These are phyloP conservation scores for Bungarus multicinctus DNA, from an alignment of 2,113 vertebrate species.

Conservation along the genomic window DNA sequence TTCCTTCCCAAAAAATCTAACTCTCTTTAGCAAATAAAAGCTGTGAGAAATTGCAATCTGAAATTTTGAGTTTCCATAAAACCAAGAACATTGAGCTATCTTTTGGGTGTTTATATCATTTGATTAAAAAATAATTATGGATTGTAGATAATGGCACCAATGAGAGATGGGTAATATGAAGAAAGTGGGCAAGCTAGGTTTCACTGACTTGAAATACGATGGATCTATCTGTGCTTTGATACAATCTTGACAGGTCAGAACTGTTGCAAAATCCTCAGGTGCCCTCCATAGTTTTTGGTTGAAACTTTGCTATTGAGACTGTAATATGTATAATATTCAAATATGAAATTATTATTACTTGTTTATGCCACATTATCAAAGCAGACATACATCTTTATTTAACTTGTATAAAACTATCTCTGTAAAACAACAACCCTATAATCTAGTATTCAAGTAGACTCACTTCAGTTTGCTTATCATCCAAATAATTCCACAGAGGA, in stretches of 20 bases:
- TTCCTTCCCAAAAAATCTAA: neutral
- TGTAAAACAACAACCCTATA: neutral
- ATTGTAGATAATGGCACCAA: neutral
- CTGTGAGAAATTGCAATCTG: constrained; percentile 10
- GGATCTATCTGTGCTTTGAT: neutral
- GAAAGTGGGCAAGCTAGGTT: neutral
- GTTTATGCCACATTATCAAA: neutral
- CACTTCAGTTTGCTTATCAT: neutral
- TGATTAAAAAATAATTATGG: neutral
- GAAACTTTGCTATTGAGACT: neutral
- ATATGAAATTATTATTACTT: neutral
- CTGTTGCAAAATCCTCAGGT: neutral
- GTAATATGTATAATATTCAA: neutral
- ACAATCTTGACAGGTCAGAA: neutral
- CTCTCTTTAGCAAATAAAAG: neutral
- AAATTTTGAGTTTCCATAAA: constrained; percentile 14
- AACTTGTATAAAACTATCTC: neutral
- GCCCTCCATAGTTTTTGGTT: no score
- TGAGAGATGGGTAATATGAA: neutral
- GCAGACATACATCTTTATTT: neutral
- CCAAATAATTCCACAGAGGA: no score
- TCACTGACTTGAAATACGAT: neutral
- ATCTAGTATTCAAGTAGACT: neutral
- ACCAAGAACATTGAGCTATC: neutral
- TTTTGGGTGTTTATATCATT: constrained; percentile 12